Conservation (phyloP, 2,113 vertebrate genomes). For the Chauna torquata region DNA sequence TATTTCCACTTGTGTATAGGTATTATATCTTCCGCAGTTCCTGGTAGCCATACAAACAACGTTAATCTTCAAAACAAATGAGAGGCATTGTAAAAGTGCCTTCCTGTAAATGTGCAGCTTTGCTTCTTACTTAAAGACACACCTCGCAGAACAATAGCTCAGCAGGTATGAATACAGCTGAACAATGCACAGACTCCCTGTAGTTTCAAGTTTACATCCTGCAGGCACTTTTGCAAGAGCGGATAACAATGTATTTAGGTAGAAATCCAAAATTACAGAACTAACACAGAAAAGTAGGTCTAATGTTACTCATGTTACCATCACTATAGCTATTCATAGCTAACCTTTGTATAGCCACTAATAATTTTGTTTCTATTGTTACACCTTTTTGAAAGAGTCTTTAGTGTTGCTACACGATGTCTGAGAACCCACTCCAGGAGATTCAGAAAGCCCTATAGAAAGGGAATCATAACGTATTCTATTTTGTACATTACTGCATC, state of each 20-base stretch:
- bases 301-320: background rate
- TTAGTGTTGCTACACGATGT: background rate
- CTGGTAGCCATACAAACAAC: background rate
- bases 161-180: slow-evolving; percentile 70
- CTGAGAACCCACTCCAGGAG: background rate
- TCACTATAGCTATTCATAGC: background rate
- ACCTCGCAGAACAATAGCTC: slow-evolving; percentile 82
- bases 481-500: background rate
- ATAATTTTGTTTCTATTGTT: background rate
- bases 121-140: slow-evolving; percentile 74
- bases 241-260: background rate
- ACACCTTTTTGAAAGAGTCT: background rate
- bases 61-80: slow-evolving; percentile 61
- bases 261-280: background rate
- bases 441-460: background rate
- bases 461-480: background rate
- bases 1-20: background rate
- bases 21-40: background rate
- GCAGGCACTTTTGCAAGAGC: background rate
- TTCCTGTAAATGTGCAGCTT: slow-evolving; percentile 64
- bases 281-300: background rate
- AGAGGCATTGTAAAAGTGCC: slow-evolving; percentile 28
- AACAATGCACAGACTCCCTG: slow-evolving; percentile 28
- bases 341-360: background rate
- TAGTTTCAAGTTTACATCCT: slow-evolving; percentile 37